Percentiles rank a stretch among this genome's conserved stretches.
These are phyloP conservation scores for Oophaga pumilio DNA, from an alignment of 2,113 vertebrate species.

Conservation along the genomic window DNA sequence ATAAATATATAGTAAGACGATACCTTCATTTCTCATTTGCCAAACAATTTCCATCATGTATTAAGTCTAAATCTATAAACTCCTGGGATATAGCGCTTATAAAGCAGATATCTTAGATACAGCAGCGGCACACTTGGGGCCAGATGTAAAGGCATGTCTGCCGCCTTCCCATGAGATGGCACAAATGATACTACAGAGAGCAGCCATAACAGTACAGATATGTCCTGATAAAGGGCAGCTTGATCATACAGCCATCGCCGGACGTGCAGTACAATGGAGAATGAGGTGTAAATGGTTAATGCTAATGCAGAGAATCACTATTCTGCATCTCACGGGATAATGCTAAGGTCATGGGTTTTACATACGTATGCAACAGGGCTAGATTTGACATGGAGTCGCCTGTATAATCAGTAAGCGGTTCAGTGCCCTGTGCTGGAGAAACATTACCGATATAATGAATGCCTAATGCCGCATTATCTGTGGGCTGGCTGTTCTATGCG, in stretches of 20 bases:
- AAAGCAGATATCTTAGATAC: conserved; percentile 1
- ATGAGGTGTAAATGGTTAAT: not conserved
- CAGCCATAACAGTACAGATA: not conserved
- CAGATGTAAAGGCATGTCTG: not conserved
- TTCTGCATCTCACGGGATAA: not conserved
- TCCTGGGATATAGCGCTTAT: not conserved
- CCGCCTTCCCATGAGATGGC: not conserved
- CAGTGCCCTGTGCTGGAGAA: not conserved
- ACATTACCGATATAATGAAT: not conserved
- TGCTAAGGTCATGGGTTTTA: not conserved
- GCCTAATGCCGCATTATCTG: not conserved
- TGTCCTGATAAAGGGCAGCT: not conserved
- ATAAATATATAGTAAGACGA: not conserved
- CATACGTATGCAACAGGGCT: not conserved
- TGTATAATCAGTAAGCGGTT: not conserved
- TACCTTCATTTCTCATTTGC: not conserved
- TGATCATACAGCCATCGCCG: not conserved
- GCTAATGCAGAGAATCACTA: not conserved
- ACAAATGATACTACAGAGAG: not conserved
- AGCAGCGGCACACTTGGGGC: not conserved
- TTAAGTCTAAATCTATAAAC: not conserved
- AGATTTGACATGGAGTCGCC: not conserved
- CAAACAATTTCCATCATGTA: not conserved
- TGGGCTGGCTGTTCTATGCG: not conserved
- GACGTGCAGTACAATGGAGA: not conserved